These are phyloP conservation scores for Rhyacophila brunnea DNA, from an alignment of 1,140 invertebrate species.

Conservation along the genomic window DNA sequence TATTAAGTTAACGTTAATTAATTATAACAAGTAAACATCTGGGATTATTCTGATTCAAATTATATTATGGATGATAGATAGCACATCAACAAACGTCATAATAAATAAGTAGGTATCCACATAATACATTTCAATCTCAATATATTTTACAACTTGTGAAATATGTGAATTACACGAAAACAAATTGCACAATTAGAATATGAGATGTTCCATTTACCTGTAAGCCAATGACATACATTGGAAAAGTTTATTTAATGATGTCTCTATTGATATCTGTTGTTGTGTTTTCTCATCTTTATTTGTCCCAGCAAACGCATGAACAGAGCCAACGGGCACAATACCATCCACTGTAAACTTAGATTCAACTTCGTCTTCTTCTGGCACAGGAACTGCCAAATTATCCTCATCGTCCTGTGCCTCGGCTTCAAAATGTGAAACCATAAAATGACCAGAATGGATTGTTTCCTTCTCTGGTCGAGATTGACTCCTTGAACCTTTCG, in stretches of 20 bases:
- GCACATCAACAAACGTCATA: too few species aligned
- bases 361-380: conserved; percentile 59
- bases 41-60: too few species aligned
- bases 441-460: conserved; percentile 97
- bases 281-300: conserved; percentile 22
- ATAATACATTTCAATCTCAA: too few species aligned
- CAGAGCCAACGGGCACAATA: conserved; percentile 7
- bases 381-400: conserved; percentile 72
- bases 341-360: conserved; percentile 40
- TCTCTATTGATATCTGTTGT: conserved; percentile 69
- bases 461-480: conserved; percentile 60
- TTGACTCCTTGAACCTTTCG: conserved; percentile 24
- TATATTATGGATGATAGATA: too few species aligned
- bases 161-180: not conserved
- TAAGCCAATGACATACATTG: conserved; percentile 96
- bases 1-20: too few species aligned
- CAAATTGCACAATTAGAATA: not conserved
- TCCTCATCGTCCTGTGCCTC: conserved; percentile 88
- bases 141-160: too few species aligned
- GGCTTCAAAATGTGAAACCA: conserved; percentile 95
- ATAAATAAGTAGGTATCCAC: too few species aligned
- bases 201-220: conserved; percentile 66
- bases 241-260: conserved; percentile 91
- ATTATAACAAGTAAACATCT: too few species aligned
- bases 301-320: conserved; percentile 7